Evolutionary conservation across 23 tunicate genomes (phyloP), one percentile per base, ranked within the genome.

Genomic region (Oikopleura vanhoeffeni): DNA sequence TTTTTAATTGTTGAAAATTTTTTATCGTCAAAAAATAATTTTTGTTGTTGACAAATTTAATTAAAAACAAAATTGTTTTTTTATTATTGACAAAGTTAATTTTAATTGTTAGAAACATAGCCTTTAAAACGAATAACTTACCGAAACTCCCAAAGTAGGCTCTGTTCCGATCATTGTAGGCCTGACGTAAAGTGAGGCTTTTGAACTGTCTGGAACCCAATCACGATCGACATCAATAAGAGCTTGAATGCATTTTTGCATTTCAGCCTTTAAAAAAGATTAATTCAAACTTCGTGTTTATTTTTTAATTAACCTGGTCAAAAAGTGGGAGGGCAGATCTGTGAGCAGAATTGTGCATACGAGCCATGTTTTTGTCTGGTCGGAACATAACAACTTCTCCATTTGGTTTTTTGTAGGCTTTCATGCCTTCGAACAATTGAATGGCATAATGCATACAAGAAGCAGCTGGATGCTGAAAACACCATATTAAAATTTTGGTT

Each of bases 371-470:
- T 83, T 87, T 92, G 86, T 85, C 83, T 0, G 99, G 99, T 41
- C 99, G 90, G 84, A 95, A 95, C 90, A 95, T 82, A 2, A 88
- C 90, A 40, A 95, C 87, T 58, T 90, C 41, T 67, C 91, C 91
- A 86, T 95, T 90, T 0, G 76, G 83, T 1, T 91, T 90, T 36
- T 91, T 87, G 84, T 95, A 95, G 1, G 96, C 97, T 84, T 95
- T 95, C 99, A 95, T 95, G 8, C 99, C 99, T 84, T 95, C 99
- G 76, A 95, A 95, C 28, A 95, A 85, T 92, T 95, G 83, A 83
- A 71, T 71, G 34, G 79, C 79, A 30, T 71, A 71, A 30, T 71
- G 79, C 27, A 71, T 18, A 30, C 79, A 71, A 28, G 34, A 13
- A 2, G 79, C 79, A 2, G 79, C 79, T 18, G 79, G 79, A 30